These are phyloP conservation scores for Pyrocephalus nanus DNA, from an alignment of 2,797 vertebrate genomes.

Conservation along the genomic window DNA sequence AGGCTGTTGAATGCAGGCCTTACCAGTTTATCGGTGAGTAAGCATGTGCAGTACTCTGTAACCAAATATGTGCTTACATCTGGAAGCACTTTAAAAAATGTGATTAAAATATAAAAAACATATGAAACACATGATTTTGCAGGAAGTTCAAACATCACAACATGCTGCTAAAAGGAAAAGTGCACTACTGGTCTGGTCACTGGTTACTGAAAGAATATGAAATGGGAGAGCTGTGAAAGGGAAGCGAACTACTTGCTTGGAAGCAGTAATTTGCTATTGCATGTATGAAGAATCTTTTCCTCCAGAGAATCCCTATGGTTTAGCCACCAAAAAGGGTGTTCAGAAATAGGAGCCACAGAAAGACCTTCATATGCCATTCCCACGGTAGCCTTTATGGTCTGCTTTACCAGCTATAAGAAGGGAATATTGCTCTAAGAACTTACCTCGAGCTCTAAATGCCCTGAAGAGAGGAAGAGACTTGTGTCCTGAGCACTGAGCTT, in stretches of 20 bases:
- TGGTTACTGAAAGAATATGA: background rate
- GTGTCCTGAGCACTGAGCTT: background rate
- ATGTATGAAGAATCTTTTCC: background rate
- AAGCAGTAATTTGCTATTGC: background rate
- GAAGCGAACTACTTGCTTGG: background rate
- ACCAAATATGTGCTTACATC: slow-evolving; percentile 33
- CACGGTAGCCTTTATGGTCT: background rate
- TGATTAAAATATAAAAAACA: slow-evolving; percentile 36
- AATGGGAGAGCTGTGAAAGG: background rate
- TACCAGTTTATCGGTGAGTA: background rate
- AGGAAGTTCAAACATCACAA: slow-evolving; percentile 50
- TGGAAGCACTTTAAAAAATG: slow-evolving; percentile 22
- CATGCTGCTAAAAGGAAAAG: slow-evolving; percentile 42
- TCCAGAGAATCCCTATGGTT: background rate
- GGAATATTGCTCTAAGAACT: background rate
- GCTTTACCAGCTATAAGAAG: background rate
- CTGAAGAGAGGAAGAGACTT: background rate
- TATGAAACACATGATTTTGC: slow-evolving; percentile 37
- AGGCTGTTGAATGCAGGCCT: background rate
- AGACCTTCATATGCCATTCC: background rate
- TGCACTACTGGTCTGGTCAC: background rate
- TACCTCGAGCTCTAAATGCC: background rate
- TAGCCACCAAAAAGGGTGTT: background rate
- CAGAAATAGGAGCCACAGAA: background rate
- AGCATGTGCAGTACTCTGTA: background rate